phyloP scores from a whole-genome alignment of 2,888 invertebrate genomes.

The Mesorhabditis belari region DNA sequence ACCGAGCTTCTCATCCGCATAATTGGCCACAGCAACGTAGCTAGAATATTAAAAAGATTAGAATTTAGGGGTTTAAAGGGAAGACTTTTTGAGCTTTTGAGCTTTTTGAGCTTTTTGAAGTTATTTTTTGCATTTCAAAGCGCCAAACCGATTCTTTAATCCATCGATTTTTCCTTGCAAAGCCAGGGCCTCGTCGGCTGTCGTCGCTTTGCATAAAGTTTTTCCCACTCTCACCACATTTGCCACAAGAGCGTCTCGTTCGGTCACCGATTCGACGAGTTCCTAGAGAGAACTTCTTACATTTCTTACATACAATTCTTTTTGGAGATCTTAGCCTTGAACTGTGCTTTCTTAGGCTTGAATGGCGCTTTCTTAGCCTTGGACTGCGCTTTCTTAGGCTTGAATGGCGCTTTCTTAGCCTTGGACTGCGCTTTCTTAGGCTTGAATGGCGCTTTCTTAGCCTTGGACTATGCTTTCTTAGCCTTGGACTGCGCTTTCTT shows the following conservation, averaged over 20 bases:
- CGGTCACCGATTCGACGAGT: constrained; percentile 79
- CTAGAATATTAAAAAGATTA: constrained; percentile 57
- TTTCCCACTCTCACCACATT: constrained; percentile 83
- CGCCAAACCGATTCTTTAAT: constrained; percentile 54
- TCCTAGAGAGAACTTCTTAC: constrained; percentile 63
- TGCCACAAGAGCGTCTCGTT: constrained; percentile 77
- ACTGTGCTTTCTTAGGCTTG: no score
- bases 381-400: no score
- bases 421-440: no score
- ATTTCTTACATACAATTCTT: no score
- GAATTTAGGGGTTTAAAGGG: background rate
- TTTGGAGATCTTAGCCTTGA: no score
- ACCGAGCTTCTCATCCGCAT: constrained; percentile 64
- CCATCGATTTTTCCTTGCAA: constrained; percentile 87
- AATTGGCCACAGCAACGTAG: constrained; percentile 30
- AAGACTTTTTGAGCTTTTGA: no score
- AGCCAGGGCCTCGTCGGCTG: constrained; percentile 79
- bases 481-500: no score
- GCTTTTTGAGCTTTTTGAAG: no score
- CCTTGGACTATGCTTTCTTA: no score
- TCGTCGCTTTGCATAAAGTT: constrained; percentile 82
- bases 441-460: no score
- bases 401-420: no score
- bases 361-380: no score
- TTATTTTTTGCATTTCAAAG: background rate